These are phyloP conservation scores for Mustela nigripes DNA, from an alignment of 2,113 vertebrate species.

Conservation along the genomic window DNA sequence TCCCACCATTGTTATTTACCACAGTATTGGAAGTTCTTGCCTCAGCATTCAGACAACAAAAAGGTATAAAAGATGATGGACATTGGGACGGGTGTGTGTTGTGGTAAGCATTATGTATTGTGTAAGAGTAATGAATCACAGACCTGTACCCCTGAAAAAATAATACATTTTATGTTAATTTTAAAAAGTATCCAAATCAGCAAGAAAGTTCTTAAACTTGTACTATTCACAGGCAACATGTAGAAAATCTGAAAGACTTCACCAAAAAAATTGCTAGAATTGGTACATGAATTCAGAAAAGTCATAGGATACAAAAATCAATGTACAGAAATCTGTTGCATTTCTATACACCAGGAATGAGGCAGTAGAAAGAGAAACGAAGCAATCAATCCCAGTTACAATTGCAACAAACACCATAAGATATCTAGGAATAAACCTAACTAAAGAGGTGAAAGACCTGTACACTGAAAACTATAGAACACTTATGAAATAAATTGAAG, in stretches of 20 bases:
- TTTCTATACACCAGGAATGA: background rate
- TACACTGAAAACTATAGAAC: background rate
- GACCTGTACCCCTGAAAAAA: no score
- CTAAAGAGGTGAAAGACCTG: background rate
- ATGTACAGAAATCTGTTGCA: background rate
- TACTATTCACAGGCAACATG: background rate
- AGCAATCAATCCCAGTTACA: background rate
- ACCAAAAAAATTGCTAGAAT: background rate
- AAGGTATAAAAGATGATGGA: background rate
- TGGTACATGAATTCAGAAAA: background rate
- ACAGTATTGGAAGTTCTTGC: background rate
- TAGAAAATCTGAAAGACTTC: background rate
- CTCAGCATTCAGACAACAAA: background rate
- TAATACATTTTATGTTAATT: no score
- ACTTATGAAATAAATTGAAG: background rate
- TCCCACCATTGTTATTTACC: background rate
- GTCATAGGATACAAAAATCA: background rate
- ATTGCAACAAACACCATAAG: background rate
- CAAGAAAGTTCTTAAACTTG: background rate
- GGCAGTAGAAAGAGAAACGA: background rate
- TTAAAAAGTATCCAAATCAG: background rate
- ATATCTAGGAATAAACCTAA: background rate
- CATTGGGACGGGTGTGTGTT: no score
- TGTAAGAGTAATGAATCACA: no score
- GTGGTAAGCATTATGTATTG: no score